phyloP scores from a whole-genome alignment of 1,140 invertebrate species.

The Ceratosolen solmsi region DNA sequence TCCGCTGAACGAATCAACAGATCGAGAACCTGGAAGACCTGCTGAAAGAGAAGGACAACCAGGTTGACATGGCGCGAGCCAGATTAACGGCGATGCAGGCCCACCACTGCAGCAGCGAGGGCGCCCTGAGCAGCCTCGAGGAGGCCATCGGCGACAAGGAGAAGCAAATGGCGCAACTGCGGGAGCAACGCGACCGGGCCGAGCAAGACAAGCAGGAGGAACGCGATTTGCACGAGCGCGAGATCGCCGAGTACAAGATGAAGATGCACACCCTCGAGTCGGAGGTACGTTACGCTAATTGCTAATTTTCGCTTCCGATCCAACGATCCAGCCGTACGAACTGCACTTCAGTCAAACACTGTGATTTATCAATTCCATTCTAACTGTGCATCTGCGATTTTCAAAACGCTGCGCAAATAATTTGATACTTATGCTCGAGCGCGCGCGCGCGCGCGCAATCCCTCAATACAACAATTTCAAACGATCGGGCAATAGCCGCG shows the following conservation, averaged over 20 bases:
- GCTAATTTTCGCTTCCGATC: too few relatives aligned
- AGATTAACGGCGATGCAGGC: constrained; percentile 92
- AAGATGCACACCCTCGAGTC: constrained; percentile 92
- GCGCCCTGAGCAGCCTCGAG: constrained; percentile 92
- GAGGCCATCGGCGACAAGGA: constrained; percentile 98
- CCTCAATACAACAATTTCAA: too few relatives aligned
- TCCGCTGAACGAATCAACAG: too few relatives aligned
- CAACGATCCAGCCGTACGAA: too few relatives aligned
- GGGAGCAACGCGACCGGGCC: constrained; percentile 94
- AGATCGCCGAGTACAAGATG: constrained; percentile 95
- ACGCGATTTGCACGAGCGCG: constrained; percentile 92
- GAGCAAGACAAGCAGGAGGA: constrained; percentile 98
- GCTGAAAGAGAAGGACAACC: constrained; percentile 97
- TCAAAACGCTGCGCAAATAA: too few relatives aligned
- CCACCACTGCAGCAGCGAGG: constrained; percentile 93
- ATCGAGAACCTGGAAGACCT: constrained; percentile 98
- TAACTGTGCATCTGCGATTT: too few relatives aligned
- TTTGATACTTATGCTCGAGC: too few relatives aligned
- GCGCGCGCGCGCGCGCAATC: too few relatives aligned
- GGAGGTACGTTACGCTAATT: constrained; percentile 79
- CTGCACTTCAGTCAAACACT: too few relatives aligned
- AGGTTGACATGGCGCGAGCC: constrained; percentile 94
- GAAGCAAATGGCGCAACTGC: constrained; percentile 93
- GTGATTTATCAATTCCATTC: too few relatives aligned
- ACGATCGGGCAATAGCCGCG: too few relatives aligned